Evolutionary conservation across 2,888 invertebrate species (phyloP).

Genomic region (Exephanes ischioxanthus): DNA sequence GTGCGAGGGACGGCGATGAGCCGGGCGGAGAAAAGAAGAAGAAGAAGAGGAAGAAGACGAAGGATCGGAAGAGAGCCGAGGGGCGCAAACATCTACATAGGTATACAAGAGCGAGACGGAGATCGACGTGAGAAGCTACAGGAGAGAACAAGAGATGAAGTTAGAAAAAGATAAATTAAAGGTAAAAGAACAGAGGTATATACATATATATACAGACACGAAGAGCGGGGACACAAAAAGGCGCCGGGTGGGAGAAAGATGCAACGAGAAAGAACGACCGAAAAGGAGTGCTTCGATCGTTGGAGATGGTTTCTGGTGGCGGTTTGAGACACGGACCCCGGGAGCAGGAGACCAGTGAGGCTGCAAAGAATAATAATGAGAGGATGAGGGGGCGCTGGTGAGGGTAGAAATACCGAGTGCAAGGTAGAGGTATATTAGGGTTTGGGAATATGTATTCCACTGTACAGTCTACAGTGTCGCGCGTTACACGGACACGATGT

Average conservation of each 20-base stretch:
- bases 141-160: constrained; percentile 37
- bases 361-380: constrained; percentile 73
- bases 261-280: constrained; percentile 19
- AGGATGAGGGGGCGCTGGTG: constrained; percentile 38
- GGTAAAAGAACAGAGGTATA: constrained; percentile 46
- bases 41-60: constrained; percentile 37
- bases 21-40: constrained; percentile 53
- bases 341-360: constrained; percentile 63
- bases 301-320: constrained; percentile 28
- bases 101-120: constrained; percentile 5
- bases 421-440: constrained; percentile 54
- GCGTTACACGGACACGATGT: background rate
- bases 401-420: constrained; percentile 56
- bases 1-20: constrained; percentile 45
- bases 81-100: constrained; percentile 34
- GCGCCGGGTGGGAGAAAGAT: constrained; percentile 63
- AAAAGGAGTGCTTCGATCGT: constrained; percentile 43
- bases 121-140: constrained; percentile 10
- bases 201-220: background rate
- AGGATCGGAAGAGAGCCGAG: constrained; percentile 34
- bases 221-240: constrained; percentile 62
- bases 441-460: constrained; percentile 51
- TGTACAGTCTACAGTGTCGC: constrained; percentile 33
- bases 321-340: constrained; percentile 32
- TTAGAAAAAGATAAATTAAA: constrained; percentile 60